Evolutionary conservation across 2,888 invertebrate genomes (phyloP), one percentile per base, ranked within the genome.

Genomic region (Eledone cirrhosa): DNA sequence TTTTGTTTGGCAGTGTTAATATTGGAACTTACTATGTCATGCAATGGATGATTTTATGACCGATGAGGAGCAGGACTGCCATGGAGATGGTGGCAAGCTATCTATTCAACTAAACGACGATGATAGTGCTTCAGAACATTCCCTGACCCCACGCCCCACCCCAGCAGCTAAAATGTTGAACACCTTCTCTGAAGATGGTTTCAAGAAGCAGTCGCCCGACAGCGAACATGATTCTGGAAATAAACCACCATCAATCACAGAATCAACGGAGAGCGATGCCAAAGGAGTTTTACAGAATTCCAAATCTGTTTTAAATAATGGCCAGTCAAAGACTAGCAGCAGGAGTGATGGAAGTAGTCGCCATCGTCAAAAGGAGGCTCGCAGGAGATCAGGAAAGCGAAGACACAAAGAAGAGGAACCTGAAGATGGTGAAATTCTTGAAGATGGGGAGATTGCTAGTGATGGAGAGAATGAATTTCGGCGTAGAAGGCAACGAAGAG

Each of bases 361-460:
- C 3, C 41, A 41, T 41, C 41, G 41, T 2, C 67, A 67, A 24
- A 29, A 72, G 22, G 41, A 72, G 31, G 19, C 11, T 72, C n/a
- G 41, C 16, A 72, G 41, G 33, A 41, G 41, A 41, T 41, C 41
- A 8, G 72, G 41, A 33, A 72, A 72, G 41, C 31, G 81, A 27
- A 63, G 80, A 33, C 75, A 82, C n/a, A 80, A 82, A 29, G 82
- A 76, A n/a, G 82, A 78, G n/a, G 84, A 85, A 29, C 81, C 82
- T 19, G 87, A 86, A 78, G 87, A 87, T 81, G 87, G 87, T 5
- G 88, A 88, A 78, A 86, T 86, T 63, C 78, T 87, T 19, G 88
- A 87, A 79, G 88, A 88, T 80, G 88, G 87, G n/a, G 87, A 87
- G 79, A 85, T 87, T 31, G 87, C 82, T 13, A 84, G 83, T 78